Evolutionary conservation across 2,113 vertebrate genomes (phyloP).

Genomic region (Salvator merianae): DNA sequence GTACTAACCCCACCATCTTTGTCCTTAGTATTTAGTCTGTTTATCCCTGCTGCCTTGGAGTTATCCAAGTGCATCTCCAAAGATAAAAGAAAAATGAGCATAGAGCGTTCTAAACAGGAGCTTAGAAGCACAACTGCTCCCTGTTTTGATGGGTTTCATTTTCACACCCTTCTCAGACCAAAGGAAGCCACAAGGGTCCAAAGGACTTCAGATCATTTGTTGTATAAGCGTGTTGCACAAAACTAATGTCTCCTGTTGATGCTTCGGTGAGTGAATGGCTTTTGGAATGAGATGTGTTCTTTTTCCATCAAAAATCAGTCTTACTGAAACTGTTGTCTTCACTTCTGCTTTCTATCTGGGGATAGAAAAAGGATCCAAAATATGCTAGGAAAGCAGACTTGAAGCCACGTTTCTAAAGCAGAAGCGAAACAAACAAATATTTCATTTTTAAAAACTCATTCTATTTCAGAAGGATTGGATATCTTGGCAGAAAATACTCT

Average conservation of each 20-base stretch:
- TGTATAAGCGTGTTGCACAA: conserved; percentile 30
- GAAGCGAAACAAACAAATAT: conserved; percentile 36
- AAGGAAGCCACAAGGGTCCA: conserved; percentile 57
- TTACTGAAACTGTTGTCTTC: neutral
- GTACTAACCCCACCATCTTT: no score
- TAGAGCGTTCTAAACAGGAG: conserved; percentile 60
- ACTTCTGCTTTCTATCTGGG: conserved; percentile 60
- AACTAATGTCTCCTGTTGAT: conserved; percentile 28
- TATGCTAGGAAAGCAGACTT: conserved; percentile 38
- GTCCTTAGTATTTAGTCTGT: neutral
- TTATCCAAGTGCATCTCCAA: conserved; percentile 39
- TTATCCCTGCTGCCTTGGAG: conserved; percentile 27
- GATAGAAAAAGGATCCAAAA: conserved; percentile 52
- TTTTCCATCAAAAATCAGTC: neutral
- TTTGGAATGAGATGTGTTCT: conserved; percentile 23
- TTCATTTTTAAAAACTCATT: fast-evolving
- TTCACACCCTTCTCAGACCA: neutral
- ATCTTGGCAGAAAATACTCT: conserved; percentile 2
- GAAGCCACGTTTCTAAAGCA: conserved; percentile 59
- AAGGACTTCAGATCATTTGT: conserved; percentile 50
- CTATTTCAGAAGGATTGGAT: neutral
- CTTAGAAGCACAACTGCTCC: conserved; percentile 53
- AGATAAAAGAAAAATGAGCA: conserved; percentile 46
- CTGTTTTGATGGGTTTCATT: conserved; percentile 28
- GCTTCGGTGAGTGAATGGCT: conserved; percentile 45